Evolutionary conservation across 2,113 vertebrate species (phyloP).

Genomic region (Hemichromis elongatus): DNA sequence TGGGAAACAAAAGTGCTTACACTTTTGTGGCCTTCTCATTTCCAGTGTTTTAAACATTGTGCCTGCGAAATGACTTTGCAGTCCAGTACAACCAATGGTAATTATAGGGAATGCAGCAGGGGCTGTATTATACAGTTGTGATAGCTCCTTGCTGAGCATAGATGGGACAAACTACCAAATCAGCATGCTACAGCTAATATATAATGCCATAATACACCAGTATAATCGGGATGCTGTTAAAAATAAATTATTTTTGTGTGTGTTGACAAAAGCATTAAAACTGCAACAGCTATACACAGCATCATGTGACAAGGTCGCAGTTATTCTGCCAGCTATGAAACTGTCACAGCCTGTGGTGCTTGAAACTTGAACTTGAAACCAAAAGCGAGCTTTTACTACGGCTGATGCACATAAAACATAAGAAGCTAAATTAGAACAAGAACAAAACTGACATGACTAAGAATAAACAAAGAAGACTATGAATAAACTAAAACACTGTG

Average conservation of each 20-base stretch:
- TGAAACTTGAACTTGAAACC: too few species aligned
- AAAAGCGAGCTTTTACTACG: too few species aligned
- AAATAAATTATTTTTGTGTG: background rate
- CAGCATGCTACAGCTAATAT: background rate
- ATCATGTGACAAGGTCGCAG: background rate
- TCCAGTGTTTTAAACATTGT: background rate
- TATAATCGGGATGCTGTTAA: background rate
- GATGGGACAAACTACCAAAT: constrained; percentile 10
- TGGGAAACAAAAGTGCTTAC: background rate
- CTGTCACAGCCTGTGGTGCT: too few species aligned
- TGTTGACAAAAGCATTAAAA: background rate
- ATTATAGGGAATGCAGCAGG: constrained; percentile 28
- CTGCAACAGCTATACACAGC: background rate
- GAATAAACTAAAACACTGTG: too few species aligned
- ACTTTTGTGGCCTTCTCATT: background rate
- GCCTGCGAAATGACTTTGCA: constrained; percentile 4
- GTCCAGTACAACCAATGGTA: constrained; percentile 18
- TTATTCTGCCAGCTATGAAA: background rate
- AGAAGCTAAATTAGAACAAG: too few species aligned
- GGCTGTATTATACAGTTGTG: background rate
- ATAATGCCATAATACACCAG: background rate
- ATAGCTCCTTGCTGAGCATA: background rate
- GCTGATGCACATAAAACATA: too few species aligned
- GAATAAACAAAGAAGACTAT: too few species aligned
- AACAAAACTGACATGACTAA: too few species aligned